phyloP scores from a whole-genome alignment of 2,797 vertebrate genomes.

The Enteromius viviparus region DNA sequence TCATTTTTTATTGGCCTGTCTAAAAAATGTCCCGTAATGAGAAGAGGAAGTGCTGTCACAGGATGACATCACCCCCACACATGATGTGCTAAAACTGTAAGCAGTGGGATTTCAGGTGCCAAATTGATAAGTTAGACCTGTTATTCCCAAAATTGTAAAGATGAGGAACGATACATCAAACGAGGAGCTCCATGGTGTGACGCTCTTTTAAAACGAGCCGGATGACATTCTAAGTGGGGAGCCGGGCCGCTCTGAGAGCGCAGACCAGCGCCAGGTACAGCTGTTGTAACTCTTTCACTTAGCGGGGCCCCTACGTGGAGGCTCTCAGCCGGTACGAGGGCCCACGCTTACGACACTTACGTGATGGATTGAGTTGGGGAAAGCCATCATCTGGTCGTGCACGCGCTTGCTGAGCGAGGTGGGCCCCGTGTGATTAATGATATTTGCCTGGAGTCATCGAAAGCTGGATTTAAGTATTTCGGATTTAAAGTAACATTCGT shows the following conservation, averaged over 20 bases:
- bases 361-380: conserved; percentile 64
- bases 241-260: conserved; percentile 49
- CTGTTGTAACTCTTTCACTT: conserved; percentile 66
- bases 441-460: conserved; percentile 67
- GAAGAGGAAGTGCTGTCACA: conserved; percentile 50
- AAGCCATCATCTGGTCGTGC: conserved; percentile 66
- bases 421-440: conserved; percentile 64
- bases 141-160: conserved; percentile 60
- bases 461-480: conserved; percentile 67
- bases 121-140: conserved; percentile 55
- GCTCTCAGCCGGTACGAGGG: conserved; percentile 59
- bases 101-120: conserved; percentile 51
- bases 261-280: conserved; percentile 58
- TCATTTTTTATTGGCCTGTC: conserved; percentile 60
- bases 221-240: conserved; percentile 56
- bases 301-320: conserved; percentile 62
- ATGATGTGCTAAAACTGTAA: conserved; percentile 50
- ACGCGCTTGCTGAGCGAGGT: conserved; percentile 59
- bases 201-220: conserved; percentile 53
- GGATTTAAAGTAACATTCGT: conserved; percentile 69
- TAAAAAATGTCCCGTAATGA: conserved; percentile 56
- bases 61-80: conserved; percentile 52
- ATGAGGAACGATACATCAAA: conserved; percentile 59
- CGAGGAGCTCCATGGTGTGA: conserved; percentile 39
- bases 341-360: conserved; percentile 39